A percentile compares a stretch with the other conserved stretches of the same genome.
phyloP scores from a whole-genome alignment of 2,797 vertebrate species.

The Muraenolepis orangiensis region DNA sequence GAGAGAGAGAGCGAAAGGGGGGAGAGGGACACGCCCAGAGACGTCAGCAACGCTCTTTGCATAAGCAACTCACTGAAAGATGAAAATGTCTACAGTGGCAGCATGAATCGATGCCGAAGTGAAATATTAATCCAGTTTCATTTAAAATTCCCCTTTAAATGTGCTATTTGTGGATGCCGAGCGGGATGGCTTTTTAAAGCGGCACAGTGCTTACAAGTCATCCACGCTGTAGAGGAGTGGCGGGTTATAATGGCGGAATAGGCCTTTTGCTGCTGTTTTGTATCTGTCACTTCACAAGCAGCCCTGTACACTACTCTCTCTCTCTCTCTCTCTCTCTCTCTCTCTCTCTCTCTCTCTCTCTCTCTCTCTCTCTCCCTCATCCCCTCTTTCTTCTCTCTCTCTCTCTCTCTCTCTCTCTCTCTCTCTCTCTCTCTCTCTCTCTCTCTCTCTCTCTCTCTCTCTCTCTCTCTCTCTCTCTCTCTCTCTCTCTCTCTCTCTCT shows the following conservation, averaged over 20 bases:
- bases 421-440: background rate
- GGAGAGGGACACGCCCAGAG: no score
- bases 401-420: background rate
- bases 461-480: conserved; percentile 5
- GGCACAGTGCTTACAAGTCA: conserved; percentile 51
- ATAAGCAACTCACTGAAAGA: conserved; percentile 43
- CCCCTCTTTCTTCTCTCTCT: conserved; percentile 8
- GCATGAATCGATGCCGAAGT: conserved; percentile 68
- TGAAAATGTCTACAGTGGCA: conserved; percentile 61
- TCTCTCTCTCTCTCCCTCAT: conserved; percentile 2
- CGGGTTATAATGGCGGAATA: conserved; percentile 34
- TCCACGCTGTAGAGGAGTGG: conserved; percentile 49
- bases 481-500: conserved; percentile 1
- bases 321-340: conserved; percentile 1
- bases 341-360: conserved; percentile 1
- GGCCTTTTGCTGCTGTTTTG: conserved; percentile 22
- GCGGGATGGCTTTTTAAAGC: conserved; percentile 69
- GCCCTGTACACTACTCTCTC: conserved; percentile 2
- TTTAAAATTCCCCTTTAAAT: conserved; percentile 79
- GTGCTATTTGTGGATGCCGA: conserved; percentile 65
- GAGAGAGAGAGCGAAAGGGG: conserved; percentile 27
- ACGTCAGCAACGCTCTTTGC: conserved; percentile 42
- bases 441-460: conserved; percentile 1
- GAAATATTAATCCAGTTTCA: conserved; percentile 76
- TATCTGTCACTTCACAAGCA: conserved; percentile 7